Percentiles rank a stretch among this genome's conserved stretches.
Evolutionary conservation across 1,140 invertebrate species (phyloP).

Genomic region (Goniozus legneri): DNA sequence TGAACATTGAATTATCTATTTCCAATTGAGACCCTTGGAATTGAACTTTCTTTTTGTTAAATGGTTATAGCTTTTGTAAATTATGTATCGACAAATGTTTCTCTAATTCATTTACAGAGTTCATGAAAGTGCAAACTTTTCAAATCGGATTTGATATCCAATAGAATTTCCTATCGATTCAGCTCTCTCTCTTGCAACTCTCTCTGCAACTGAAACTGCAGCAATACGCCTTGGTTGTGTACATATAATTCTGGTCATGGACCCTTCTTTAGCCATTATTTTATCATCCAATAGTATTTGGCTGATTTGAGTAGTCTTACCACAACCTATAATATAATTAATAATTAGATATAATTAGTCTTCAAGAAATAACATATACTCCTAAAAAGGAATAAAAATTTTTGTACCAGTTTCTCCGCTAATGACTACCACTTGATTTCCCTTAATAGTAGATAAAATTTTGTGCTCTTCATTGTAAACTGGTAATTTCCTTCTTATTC

Average conservation of each 20-base stretch:
- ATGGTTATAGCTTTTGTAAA: too few species aligned
- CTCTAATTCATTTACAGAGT: too few species aligned
- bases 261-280: constrained; percentile 33
- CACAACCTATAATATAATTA: constrained; percentile 58
- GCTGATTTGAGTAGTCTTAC: constrained; percentile 79
- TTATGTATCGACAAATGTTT: too few species aligned
- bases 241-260: constrained; percentile 78
- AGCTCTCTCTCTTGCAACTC: constrained; percentile 81
- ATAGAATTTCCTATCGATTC: constrained; percentile 78
- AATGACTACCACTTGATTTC: constrained; percentile 72
- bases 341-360: background rate
- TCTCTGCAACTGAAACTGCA: constrained; percentile 86
- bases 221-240: constrained; percentile 91
- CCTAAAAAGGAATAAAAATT: background rate
- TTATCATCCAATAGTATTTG: constrained; percentile 66
- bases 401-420: constrained; percentile 74
- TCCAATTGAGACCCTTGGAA: too few species aligned
- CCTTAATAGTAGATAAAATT: constrained; percentile 58
- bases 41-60: too few species aligned
- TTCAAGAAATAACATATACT: background rate
- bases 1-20: background rate
- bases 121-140: constrained; percentile 50
- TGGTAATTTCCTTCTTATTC: constrained; percentile 60
- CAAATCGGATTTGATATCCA: constrained; percentile 81
- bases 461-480: constrained; percentile 58